phyloP scores from a whole-genome alignment of 2,888 invertebrate species.

The Pecten maximus region DNA sequence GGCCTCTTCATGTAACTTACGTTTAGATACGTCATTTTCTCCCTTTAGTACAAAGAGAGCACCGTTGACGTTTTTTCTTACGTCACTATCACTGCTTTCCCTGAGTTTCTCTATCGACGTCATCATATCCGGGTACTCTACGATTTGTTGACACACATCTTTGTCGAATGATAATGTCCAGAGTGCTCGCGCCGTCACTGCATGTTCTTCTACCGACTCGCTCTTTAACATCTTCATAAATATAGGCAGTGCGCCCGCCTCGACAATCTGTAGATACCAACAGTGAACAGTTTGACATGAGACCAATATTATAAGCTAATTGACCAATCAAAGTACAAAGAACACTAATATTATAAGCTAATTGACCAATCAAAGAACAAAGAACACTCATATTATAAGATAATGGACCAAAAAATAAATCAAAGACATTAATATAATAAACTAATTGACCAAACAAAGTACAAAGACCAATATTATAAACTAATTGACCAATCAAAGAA shows the following conservation, averaged over 20 bases:
- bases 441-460: no score
- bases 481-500: no score
- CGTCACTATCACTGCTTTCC: conserved; percentile 67
- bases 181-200: conserved; percentile 68
- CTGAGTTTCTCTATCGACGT: conserved; percentile 67
- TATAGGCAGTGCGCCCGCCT: conserved; percentile 71
- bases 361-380: no score
- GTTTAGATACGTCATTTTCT: conserved; percentile 68
- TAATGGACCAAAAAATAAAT: no score
- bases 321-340: no score
- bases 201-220: conserved; percentile 71
- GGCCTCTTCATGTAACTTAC: conserved; percentile 47
- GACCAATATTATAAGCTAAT: no score
- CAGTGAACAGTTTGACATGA: no score
- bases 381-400: no score
- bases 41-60: conserved; percentile 76
- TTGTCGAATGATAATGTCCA: conserved; percentile 79
- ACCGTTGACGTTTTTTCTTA: conserved; percentile 71
- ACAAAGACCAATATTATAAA: no score
- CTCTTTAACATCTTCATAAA: conserved; percentile 70
- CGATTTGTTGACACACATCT: conserved; percentile 67
- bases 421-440: no score
- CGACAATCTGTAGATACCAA: conserved; percentile 71
- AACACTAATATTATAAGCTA: no score
- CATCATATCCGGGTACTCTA: conserved; percentile 68